Conservation (phyloP, 2,888 invertebrate genomes). For the Marasmarcha lunaedactyla region DNA sequence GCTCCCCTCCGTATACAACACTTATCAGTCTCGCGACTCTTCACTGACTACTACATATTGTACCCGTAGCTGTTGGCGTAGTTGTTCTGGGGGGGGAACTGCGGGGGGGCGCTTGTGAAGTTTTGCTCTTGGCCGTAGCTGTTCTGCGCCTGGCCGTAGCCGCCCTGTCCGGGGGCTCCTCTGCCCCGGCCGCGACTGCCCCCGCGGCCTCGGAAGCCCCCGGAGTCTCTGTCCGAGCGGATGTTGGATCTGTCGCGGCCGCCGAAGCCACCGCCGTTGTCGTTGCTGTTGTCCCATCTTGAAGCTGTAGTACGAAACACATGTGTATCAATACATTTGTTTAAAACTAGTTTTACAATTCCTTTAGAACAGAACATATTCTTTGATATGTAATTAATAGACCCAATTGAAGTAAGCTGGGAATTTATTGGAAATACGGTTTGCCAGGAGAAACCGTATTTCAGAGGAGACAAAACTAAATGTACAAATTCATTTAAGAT, state of each 20-base stretch:
- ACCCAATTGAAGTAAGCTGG: too few relatives aligned
- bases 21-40: too few relatives aligned
- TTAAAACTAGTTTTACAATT: too few relatives aligned
- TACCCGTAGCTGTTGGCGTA: constrained; percentile 26
- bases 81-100: constrained; percentile 37
- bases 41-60: constrained; percentile 43
- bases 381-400: too few relatives aligned
- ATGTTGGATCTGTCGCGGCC: constrained; percentile 19
- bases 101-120: constrained; percentile 6
- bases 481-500: too few relatives aligned
- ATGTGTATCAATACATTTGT: too few relatives aligned
- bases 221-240: constrained; percentile 25
- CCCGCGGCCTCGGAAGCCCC: constrained; percentile 37
- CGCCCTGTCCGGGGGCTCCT: constrained; percentile 1
- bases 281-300: constrained; percentile 31
- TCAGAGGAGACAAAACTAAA: too few relatives aligned
- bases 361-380: too few relatives aligned
- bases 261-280: constrained; percentile 15
- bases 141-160: constrained; percentile 3
- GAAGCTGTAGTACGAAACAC: constrained; percentile 21
- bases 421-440: too few relatives aligned
- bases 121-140: constrained; percentile 8
- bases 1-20: too few relatives aligned
- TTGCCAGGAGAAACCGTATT: too few relatives aligned
- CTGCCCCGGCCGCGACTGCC: constrained; percentile 21